Evolutionary conservation across 2,113 vertebrate species (phyloP).

Genomic region (Empidonax traillii): DNA sequence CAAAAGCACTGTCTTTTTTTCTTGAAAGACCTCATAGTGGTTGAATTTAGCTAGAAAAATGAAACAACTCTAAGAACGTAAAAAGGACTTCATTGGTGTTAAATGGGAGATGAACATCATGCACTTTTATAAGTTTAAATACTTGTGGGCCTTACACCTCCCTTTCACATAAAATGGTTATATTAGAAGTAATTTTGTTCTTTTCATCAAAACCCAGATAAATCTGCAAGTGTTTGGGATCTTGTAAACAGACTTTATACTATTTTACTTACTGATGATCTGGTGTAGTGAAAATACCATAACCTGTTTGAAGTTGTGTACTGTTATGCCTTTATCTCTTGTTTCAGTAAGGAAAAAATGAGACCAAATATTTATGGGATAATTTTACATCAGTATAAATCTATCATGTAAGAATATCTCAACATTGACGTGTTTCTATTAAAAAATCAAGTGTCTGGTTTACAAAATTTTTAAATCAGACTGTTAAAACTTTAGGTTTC

Average conservation of each 20-base stretch:
- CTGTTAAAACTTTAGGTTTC: background rate
- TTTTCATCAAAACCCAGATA: background rate
- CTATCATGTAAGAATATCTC: background rate
- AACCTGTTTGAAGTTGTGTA: background rate
- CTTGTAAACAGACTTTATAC: background rate
- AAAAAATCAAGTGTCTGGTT: background rate
- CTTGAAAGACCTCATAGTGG: background rate
- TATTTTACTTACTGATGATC: background rate
- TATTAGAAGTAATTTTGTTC: background rate
- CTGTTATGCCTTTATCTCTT: background rate
- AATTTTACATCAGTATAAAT: background rate
- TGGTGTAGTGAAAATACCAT: background rate
- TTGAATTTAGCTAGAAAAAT: constrained; percentile 6
- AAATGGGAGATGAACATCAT: background rate
- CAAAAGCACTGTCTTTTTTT: constrained; percentile 39
- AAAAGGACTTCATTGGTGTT: background rate
- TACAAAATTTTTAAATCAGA: background rate
- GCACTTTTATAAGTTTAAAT: background rate
- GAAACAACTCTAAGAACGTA: constrained; percentile 5
- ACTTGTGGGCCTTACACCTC: background rate
- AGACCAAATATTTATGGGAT: background rate
- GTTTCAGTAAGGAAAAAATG: background rate
- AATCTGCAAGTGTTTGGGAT: background rate
- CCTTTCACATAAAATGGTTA: background rate
- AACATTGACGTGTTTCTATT: background rate